Percentiles rank a stretch among this genome's conserved stretches.
phyloP scores from a whole-genome alignment of 30 jellyfish, hydroid and myxozoan species.

The Hydractinia echinata region DNA sequence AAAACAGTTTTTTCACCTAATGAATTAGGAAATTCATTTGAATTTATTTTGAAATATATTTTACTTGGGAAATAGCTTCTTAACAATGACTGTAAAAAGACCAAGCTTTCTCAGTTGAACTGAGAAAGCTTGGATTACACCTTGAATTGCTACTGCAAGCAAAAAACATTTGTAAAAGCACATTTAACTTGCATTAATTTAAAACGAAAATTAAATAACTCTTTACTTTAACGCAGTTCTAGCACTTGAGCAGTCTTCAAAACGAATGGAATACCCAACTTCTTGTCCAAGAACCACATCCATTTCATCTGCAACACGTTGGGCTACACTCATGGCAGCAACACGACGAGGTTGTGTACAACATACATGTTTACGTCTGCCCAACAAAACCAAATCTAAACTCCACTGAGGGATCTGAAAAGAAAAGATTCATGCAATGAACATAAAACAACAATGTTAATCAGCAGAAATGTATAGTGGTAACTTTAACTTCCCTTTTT shows the following conservation, averaged over 20 bases:
- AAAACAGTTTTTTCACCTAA: too few species aligned
- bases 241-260: slow-evolving; percentile 97
- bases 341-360: slow-evolving; percentile 99
- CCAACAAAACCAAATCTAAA: slow-evolving; percentile 65
- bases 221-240: slow-evolving; percentile 89
- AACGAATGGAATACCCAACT: slow-evolving; percentile 98
- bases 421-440: not conserved
- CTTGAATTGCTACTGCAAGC: too few species aligned
- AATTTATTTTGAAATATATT: too few species aligned
- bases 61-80: too few species aligned
- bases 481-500: too few species aligned
- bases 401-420: slow-evolving; percentile 99
- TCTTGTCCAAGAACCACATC: slow-evolving; percentile 96
- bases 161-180: not conserved
- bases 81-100: too few species aligned
- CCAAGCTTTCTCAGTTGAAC: too few species aligned
- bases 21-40: too few species aligned
- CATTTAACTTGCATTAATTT: not conserved
- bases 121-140: too few species aligned
- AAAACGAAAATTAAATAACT: not conserved
- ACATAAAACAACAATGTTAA: too few species aligned
- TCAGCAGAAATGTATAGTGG: too few species aligned
- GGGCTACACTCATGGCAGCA: slow-evolving; percentile 99
- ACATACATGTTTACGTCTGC: slow-evolving; percentile 93
- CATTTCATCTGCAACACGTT: slow-evolving; percentile 99